Percentiles rank a stretch among this genome's conserved stretches.
Conservation (phyloP, 2,113 vertebrate species). For the Malaclemys terrapin region DNA sequence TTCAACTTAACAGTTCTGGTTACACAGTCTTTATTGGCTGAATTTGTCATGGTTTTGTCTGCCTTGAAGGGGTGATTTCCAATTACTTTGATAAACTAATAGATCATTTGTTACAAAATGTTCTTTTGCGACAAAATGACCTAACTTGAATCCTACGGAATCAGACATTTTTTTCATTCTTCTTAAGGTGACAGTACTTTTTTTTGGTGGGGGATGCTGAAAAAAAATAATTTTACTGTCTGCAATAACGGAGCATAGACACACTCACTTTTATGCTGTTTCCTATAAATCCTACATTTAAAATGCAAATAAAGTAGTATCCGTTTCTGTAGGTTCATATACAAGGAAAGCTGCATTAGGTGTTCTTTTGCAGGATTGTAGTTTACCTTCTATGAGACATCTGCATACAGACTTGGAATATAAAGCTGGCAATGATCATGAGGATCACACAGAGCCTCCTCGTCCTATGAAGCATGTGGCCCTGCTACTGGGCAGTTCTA, state of each 20-base stretch:
- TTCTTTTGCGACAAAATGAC: conserved; percentile 32
- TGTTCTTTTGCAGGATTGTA: background rate
- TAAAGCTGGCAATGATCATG: background rate
- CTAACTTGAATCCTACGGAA: background rate
- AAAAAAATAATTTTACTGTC: conserved; percentile 13
- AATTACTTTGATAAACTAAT: conserved; percentile 55
- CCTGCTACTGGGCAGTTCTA: background rate
- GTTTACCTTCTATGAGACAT: background rate
- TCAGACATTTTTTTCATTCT: conserved; percentile 19
- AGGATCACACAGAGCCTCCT: background rate
- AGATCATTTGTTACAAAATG: conserved; percentile 35
- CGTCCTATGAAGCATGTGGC: background rate
- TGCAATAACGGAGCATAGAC: background rate
- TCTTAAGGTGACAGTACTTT: conserved; percentile 23
- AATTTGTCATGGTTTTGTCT: conserved; percentile 48
- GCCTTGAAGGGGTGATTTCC: conserved; percentile 53
- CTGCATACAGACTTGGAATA: background rate
- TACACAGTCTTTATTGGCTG: conserved; percentile 40
- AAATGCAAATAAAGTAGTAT: background rate
- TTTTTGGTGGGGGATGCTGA: conserved; percentile 16
- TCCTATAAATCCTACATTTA: conserved; percentile 38
- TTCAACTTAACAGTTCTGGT: conserved; percentile 20
- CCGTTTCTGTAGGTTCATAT: background rate
- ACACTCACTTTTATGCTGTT: background rate
- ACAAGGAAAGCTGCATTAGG: background rate